Conservation (phyloP, 2,888 invertebrate genomes). For the Dendrolimus pini region DNA sequence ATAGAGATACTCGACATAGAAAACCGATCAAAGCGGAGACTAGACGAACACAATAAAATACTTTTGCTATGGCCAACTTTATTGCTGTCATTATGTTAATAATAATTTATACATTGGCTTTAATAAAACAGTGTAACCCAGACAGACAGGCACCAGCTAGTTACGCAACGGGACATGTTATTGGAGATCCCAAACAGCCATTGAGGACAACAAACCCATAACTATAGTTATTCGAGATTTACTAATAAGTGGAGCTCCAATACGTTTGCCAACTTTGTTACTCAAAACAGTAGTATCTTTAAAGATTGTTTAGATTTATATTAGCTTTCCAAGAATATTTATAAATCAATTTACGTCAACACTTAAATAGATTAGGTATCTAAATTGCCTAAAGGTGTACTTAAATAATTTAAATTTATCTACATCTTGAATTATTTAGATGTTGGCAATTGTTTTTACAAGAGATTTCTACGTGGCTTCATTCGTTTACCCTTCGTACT, state of each 20-base stretch:
- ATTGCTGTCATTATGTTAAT: background rate
- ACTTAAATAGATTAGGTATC: no score
- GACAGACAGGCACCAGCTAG: conserved; percentile 45
- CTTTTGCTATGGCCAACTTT: conserved; percentile 3
- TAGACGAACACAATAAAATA: background rate
- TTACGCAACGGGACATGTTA: conserved; percentile 30
- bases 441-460: no score
- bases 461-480: no score
- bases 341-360: no score
- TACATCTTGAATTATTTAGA: no score
- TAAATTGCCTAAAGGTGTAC: no score
- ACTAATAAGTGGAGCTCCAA: conserved; percentile 12
- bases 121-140: conserved; percentile 26
- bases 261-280: conserved; percentile 20
- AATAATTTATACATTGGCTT: conserved; percentile 15
- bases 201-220: conserved; percentile 42
- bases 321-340: no score
- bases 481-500: no score
- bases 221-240: conserved; percentile 25
- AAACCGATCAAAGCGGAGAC: no score
- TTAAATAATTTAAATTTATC: no score
- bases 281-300: conserved; percentile 9
- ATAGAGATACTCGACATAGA: no score
- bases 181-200: conserved; percentile 26
- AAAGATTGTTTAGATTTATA: conserved; percentile 8